Evolutionary conservation across 1,140 invertebrate species (phyloP), one percentile per base, ranked within the genome.

Genomic region (Centruroides sculpturatus): DNA sequence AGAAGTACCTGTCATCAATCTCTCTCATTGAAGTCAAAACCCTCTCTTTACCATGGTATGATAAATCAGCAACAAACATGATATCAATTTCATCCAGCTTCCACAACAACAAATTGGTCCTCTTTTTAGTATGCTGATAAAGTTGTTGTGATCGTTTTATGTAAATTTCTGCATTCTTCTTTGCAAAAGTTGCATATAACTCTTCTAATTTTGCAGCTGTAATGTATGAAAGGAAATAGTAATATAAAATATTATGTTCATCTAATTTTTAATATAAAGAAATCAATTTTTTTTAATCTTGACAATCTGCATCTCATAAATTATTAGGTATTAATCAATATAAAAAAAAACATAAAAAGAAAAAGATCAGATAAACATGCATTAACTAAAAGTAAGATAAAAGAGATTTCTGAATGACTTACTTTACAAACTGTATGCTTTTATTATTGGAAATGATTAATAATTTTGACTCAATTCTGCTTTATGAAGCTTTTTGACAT

Each of bases 91-190:
- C 81, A 23, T 81, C 79, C 78, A 91, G 83, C 5, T 78, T 82
- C 86, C 87, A 92, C 0, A 85, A 82, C 64, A 92, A 85, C 13
- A 67, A 47, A 35, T 49, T 55, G 0, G 86, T 87, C 59, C 89
- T 77, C 63, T 84, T 80, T 8, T 86, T 83, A 41, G 66, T 67
- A 11, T 82, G 79, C 12, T 82, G 76, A 61, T 85, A 85, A 75
- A 92, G 83, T 69, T 90, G 83, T 59, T 69, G 83, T 51, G 88
- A 92, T 50, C 92, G 78, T 71, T 96, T 88, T 48, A 98, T 86
- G 74, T 98, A 99, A 65, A 98, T 95, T 69, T 95, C 87, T 3
- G 89, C 86, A 72, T 93, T 95, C 70, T 91, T 92, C 63, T 87
- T 86, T 12, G 83, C 59, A 96, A 76, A 67, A 84, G 61, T 87